phyloP scores from a whole-genome alignment of 2,797 vertebrate genomes.

The Tenualosa thibaudeaui region DNA sequence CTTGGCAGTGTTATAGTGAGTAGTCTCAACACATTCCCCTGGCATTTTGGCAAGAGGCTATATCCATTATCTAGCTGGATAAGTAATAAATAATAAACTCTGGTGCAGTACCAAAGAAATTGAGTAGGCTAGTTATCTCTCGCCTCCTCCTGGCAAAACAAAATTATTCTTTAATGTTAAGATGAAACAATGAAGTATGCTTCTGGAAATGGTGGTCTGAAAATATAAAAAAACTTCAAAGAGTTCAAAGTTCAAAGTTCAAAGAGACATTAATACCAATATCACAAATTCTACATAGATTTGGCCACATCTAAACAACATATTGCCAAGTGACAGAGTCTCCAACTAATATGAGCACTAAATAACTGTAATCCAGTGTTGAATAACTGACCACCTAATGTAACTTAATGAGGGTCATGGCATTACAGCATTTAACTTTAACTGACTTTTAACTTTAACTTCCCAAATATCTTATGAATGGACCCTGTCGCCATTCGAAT shows the following conservation, averaged over 20 bases:
- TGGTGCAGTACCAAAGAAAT: not conserved
- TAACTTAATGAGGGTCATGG: too few relatives aligned
- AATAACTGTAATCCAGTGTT: too few relatives aligned
- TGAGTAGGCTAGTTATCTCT: not conserved
- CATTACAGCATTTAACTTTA: not conserved
- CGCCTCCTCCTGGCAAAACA: not conserved
- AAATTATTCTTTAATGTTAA: not conserved
- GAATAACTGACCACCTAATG: too few relatives aligned
- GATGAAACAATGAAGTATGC: not conserved
- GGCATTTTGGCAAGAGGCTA: not conserved
- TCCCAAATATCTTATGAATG: not conserved
- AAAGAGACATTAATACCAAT: not conserved
- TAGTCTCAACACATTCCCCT: not conserved
- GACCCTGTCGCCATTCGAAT: not conserved
- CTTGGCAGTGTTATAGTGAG: too few relatives aligned
- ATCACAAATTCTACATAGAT: not conserved
- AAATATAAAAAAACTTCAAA: not conserved
- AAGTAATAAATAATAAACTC: not conserved
- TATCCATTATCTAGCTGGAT: not conserved
- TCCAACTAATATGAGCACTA: not conserved
- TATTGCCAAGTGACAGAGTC: not conserved
- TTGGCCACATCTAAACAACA: not conserved
- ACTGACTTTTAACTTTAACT: not conserved
- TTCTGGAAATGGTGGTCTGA: not conserved
- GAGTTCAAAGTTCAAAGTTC: too few relatives aligned